These are phyloP conservation scores for Ridgeia piscesae DNA, from an alignment of 1,140 invertebrate species.

Conservation along the genomic window DNA sequence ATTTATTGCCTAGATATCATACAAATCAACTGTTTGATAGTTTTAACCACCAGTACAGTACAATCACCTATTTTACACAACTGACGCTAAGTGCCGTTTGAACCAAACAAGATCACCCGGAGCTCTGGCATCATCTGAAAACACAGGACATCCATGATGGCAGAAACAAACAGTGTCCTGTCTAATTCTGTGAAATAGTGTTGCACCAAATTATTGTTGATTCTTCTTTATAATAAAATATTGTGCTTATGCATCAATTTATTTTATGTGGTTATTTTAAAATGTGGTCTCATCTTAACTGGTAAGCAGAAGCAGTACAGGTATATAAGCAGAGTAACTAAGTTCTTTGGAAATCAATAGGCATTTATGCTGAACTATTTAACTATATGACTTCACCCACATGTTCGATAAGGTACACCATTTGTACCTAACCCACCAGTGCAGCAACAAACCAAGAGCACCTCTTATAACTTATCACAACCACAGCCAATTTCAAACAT, in stretches of 20 bases:
- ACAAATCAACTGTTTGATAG: background rate
- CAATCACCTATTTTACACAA: background rate
- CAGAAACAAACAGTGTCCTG: slow-evolving; percentile 28
- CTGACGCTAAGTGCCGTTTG: slow-evolving; percentile 63
- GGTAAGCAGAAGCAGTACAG: background rate
- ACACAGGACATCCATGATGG: slow-evolving; percentile 15
- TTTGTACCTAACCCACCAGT: too few species aligned
- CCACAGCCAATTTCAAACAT: too few species aligned
- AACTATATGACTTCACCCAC: too few species aligned
- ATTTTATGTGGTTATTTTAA: background rate
- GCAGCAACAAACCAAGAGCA: too few species aligned
- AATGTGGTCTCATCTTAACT: too few species aligned
- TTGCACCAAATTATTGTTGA: background rate
- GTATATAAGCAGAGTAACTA: too few species aligned
- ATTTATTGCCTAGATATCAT: too few species aligned
- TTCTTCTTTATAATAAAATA: background rate
- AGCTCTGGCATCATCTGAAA: slow-evolving; percentile 83
- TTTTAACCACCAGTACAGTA: background rate
- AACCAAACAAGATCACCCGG: slow-evolving; percentile 88
- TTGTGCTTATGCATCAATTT: background rate
- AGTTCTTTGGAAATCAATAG: too few species aligned
- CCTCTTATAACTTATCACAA: too few species aligned
- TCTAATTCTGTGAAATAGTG: background rate
- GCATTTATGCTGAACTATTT: too few species aligned
- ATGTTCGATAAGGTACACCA: too few species aligned